Evolutionary conservation across 2,888 invertebrate species (phyloP).

Genomic region (Thyatira batis): DNA sequence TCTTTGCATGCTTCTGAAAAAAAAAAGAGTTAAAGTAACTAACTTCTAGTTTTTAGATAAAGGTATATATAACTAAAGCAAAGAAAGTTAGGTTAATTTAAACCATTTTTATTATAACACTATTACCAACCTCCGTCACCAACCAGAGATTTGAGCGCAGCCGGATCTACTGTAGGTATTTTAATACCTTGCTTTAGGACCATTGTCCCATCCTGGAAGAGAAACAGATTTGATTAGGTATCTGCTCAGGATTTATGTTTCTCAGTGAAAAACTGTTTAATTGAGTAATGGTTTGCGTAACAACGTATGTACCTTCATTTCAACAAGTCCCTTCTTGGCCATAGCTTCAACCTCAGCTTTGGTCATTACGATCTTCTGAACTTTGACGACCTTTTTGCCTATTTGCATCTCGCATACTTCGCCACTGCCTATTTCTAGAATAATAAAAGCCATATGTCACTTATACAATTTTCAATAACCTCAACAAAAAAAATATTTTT

Average conservation of each 20-base stretch:
- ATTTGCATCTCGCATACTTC: constrained; percentile 80
- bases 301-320: constrained; percentile 77
- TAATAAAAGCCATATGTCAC: constrained; percentile 7
- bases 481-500: too few species aligned
- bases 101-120: neutral
- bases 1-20: constrained; percentile 49
- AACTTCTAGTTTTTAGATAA: neutral
- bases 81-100: neutral
- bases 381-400: constrained; percentile 84
- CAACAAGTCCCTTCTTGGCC: constrained; percentile 85
- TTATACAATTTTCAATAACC: constrained; percentile 2
- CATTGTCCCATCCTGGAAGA: constrained; percentile 74
- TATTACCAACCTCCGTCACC: constrained; percentile 45
- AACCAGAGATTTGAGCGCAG: constrained; percentile 47
- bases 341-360: constrained; percentile 86
- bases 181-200: constrained; percentile 76
- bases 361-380: constrained; percentile 85
- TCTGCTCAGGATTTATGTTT: too few species aligned
- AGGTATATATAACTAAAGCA: neutral
- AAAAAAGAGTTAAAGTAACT: constrained; percentile 12
- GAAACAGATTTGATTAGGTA: neutral
- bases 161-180: constrained; percentile 53
- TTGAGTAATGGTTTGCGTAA: too few species aligned
- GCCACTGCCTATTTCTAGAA: constrained; percentile 44
- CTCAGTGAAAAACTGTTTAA: too few species aligned